Percentiles rank a stretch among this genome's conserved stretches.
Evolutionary conservation across 2,888 invertebrate genomes (phyloP).

Genomic region (Sycophila texana): DNA sequence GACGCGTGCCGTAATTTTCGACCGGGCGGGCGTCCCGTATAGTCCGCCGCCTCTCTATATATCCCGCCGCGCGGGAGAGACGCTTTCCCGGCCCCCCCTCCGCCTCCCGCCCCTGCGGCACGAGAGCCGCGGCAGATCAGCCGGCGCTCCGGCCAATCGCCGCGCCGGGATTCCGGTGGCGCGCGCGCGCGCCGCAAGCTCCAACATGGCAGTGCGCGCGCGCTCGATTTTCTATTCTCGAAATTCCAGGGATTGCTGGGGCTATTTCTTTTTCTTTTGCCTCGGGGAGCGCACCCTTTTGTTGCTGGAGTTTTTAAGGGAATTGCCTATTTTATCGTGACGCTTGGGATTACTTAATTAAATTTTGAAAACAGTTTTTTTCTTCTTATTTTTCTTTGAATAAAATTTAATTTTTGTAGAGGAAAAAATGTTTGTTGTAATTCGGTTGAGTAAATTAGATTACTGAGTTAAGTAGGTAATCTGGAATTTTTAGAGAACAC

Average conservation of each 20-base stretch:
- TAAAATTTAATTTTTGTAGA: too few species aligned
- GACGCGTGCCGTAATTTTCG: conserved; percentile 34
- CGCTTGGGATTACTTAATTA: too few species aligned
- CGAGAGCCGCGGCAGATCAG: conserved; percentile 28
- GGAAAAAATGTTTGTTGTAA: too few species aligned
- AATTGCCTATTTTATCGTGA: neutral
- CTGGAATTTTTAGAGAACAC: too few species aligned
- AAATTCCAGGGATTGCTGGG: too few species aligned
- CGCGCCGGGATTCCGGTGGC: conserved; percentile 42
- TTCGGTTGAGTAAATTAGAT: too few species aligned
- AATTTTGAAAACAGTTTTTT: neutral
- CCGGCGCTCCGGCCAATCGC: conserved; percentile 46
- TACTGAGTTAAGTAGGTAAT: too few species aligned
- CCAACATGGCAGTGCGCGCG: conserved; percentile 51
- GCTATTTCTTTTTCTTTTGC: neutral
- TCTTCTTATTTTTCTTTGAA: neutral
- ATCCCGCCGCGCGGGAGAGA: conserved; percentile 16
- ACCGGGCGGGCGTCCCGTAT: conserved; percentile 44
- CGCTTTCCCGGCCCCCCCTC: conserved; percentile 27
- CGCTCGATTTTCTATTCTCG: conserved; percentile 23
- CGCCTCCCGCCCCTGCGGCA: conserved; percentile 22
- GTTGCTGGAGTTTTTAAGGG: neutral
- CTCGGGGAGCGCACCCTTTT: neutral
- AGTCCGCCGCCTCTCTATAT: conserved; percentile 17
- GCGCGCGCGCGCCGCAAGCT: conserved; percentile 44